Base-by-base conservation (phyloP, 2,797 vertebrate genomes). In the Leptatherina wallacei region DNA sequence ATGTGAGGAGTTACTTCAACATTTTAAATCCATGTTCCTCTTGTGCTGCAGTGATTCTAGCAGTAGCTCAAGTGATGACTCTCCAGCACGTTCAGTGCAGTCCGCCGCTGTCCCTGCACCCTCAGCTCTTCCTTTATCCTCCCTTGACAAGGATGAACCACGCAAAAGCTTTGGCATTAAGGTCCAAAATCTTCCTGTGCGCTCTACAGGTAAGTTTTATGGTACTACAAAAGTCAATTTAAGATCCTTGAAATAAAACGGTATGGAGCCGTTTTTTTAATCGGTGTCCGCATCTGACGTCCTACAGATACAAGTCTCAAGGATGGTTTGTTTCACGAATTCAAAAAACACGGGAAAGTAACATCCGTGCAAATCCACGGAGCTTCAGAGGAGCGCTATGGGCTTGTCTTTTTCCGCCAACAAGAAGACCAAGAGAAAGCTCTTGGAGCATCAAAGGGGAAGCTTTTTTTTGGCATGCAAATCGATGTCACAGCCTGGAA, bases 401-500 rank as follows among this genome's bases (percentile, higher is more conserved):
- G 98, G 20, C 95, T 99, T 69, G 97, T 99, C 32, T 99, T 99
- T 93, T 99, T 99, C 83, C 96, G 98, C 30, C 98, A 99, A 82
- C 97, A 98, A 92, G 98, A 99, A 87, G 98, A 99, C 93, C 98
- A 99, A 92, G 98, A 99, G 81, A 99, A 99, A 89, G 97, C 98
- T 40, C 89, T 99, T 2, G 96, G 95, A 76, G 96, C 98, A 71
- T 99, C 98, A 63, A 99, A 99, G 88, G 98, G 97, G 69, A 99
- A 99, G 80, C 97, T 99, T 38, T 99, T 99, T 94, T 99, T 99
- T 86, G 98, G 98, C 84, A 99, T 99, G 98, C 98, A 99, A 91
- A 99, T 99, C 54, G 98, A 99, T 74, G 98, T 99, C 73, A 98
- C 96, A 0, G 97, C 97, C 9, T 99, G 98, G 98, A 96, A 96